Conservation (phyloP, 64 coral and sea anemone genomes). For the Stichodactyla mertensii region DNA sequence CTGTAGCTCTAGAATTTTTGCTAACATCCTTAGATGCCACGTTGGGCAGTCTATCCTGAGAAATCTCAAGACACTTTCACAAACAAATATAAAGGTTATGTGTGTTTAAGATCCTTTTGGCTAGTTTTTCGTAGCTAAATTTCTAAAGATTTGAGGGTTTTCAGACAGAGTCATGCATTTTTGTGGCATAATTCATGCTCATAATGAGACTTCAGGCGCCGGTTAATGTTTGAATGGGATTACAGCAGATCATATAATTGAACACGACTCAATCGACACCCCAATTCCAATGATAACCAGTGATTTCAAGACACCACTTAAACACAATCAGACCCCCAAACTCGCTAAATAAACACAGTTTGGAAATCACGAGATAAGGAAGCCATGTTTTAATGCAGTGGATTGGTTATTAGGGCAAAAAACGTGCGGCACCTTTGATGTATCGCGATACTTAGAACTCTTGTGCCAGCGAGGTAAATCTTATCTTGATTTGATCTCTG, state of each 20-base stretch:
- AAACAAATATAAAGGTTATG: no score
- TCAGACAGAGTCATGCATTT: background rate
- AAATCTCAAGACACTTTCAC: no score
- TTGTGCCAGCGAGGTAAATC: background rate
- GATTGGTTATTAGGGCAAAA: background rate
- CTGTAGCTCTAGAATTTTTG: background rate
- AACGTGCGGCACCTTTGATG: background rate
- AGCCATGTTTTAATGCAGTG: background rate
- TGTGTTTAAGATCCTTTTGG: no score
- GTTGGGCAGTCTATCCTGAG: no score
- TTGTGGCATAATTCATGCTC: background rate
- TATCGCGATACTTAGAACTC: background rate
- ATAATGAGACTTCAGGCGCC: background rate
- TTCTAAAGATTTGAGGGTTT: background rate
- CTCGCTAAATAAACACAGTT: conserved; percentile 16
- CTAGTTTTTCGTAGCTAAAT: no score
- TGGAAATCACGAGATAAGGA: background rate
- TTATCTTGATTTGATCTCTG: background rate
- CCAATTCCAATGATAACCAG: background rate
- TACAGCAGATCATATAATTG: background rate
- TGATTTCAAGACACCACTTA: conserved; percentile 2
- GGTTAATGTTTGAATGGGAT: conserved; percentile 6
- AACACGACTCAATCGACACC: conserved; percentile 1
- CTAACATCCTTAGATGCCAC: background rate
- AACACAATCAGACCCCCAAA: conserved; percentile 6